Base-by-base conservation (phyloP, 2,113 vertebrate genomes). In the Chlamydotis undulata region DNA sequence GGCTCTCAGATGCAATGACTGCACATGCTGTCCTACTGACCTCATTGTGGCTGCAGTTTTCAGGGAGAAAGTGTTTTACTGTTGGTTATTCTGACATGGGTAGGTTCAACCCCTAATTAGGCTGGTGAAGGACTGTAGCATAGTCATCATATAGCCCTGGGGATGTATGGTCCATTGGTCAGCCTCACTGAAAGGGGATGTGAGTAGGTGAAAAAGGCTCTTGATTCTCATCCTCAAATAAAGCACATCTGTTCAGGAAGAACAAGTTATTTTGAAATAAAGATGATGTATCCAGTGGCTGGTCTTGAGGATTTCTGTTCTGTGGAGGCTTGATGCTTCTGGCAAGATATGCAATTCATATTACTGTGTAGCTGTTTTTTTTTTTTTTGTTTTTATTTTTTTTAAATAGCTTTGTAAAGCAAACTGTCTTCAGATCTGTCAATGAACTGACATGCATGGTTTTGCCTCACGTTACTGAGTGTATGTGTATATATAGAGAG, bases 391-490 rank as follows among this genome's bases (percentile, higher is more conserved):
- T 60, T 35, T 94, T 83, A 70, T 91, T 90, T 84, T 60, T 60
- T 35, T 94, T 83, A 70, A 33, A 35, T 2, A 67, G 56, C 49
- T 92, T 81, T 50, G 39, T 74, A 81, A 83, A 87, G 70, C 35
- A 90, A 69, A 87, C 26, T 77, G 25, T 49, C 77, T 93, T 86
- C 61, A 75, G 64, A 70, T 90, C 68, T 93, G 49, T 82, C 50
- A 53, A 6, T 88, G 89, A 89, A 78, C 68, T 93, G 79, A 83
- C 88, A 86, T 82, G 69, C 49, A 64, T 84, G 25, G 35, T 22
- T 93, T 93, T 90, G 24, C 33, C 37, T 88, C 8, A 4, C 67
- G 89, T 74, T 82, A 57, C 33, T 71, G 60, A 65, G 33, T 37
- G 13, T 73, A 8, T 56, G 41, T 55, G 11, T 79, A 31, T 24